Evolutionary conservation across 2,113 vertebrate species (phyloP), one percentile per base, ranked within the genome.

Genomic region (Mystacornis crossleyi): DNA sequence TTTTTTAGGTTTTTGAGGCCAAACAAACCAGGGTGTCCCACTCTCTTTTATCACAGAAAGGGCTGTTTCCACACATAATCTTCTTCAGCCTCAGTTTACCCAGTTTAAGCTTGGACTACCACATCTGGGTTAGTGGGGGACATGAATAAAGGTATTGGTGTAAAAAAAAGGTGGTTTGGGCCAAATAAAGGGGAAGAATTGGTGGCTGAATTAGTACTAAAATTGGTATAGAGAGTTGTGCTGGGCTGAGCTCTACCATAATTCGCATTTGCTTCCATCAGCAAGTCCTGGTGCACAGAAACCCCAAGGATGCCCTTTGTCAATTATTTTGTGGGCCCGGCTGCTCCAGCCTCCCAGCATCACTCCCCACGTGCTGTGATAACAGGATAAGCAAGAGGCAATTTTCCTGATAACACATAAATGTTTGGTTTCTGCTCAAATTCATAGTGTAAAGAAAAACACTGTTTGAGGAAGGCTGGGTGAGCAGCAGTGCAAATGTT

Each of bases 141-240:
- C 16, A 47, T 0, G 0, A 51, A 40, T 21, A 47, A 74, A 81
- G 8, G 6, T 9, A 6, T 4, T 21, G 31, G 10, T 2, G 0
- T 11, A 9, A 62, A 91, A 34, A 34, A 43, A 58, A 14, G 18
- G 10, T 31, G 19, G 2, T 17, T 54, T 77, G 47, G 31, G 33
- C 18, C 34, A 43, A 66, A 34, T 33, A 31, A 73, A 78, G 47
- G 18, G 45, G 31, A 18, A 10, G 54, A 42, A 71, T 2, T 33
- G 26, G 51, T 58, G 54, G 8, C 12, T 81, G 51, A 66, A 29
- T 85, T 12, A 58, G 20, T 13, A 3, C 21, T 38, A 16, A 58
- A 36, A 55, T 10, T 28, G 47, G 26, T 18, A 34, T 0, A 45
- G 28, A 18, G 18, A 38, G 28, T 23, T 60, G 23, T 23, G 20